Evolutionary conservation across 2,888 invertebrate species (phyloP).

Genomic region (Ochlodes sylvanus): DNA sequence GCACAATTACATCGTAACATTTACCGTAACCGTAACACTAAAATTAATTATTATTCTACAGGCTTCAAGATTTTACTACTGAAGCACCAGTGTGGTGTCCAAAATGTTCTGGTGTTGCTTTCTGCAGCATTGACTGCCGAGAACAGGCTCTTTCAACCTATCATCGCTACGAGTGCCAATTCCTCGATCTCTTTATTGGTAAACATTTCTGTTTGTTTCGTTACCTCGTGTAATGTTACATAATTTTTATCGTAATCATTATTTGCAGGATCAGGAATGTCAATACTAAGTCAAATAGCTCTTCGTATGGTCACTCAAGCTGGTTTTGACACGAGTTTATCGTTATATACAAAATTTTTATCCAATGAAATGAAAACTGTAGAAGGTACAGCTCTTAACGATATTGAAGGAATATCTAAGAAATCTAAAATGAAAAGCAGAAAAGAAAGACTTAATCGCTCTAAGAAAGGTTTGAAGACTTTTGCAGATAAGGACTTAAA

Average conservation of each 20-base stretch:
- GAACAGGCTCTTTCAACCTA: conserved; percentile 87
- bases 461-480: conserved; percentile 65
- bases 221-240: neutral
- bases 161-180: conserved; percentile 91
- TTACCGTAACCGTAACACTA: neutral
- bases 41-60: conserved; percentile 44
- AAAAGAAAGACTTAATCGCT: conserved; percentile 72
- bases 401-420: conserved; percentile 71
- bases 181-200: conserved; percentile 90
- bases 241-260: neutral
- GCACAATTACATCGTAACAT: neutral
- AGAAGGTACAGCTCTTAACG: conserved; percentile 63
- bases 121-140: conserved; percentile 88
- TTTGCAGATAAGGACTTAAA: conserved; percentile 59
- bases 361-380: conserved; percentile 62
- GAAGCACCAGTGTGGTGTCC: conserved; percentile 89
- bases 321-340: conserved; percentile 75
- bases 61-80: conserved; percentile 60
- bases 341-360: conserved; percentile 75
- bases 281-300: conserved; percentile 90
- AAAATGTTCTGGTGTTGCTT: conserved; percentile 90
- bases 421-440: conserved; percentile 74
- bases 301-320: conserved; percentile 91
- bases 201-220: conserved; percentile 39
- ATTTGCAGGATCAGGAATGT: conserved; percentile 90